Conservation (phyloP, 2,888 invertebrate genomes). For the Iphiclides podalirius region DNA sequence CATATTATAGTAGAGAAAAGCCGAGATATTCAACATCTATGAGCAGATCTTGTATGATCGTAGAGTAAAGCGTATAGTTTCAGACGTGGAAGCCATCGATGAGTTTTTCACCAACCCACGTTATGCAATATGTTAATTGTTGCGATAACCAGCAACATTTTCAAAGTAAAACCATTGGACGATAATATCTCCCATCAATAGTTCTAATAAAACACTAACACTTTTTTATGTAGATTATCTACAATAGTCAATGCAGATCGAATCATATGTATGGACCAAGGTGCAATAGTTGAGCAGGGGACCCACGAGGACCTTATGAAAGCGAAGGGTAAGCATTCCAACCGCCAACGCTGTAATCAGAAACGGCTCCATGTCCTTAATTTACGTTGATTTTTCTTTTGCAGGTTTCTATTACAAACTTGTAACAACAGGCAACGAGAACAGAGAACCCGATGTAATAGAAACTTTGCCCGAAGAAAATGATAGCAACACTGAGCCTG, state of each 20-base stretch:
- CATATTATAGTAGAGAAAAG: no score
- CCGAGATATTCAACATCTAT: no score
- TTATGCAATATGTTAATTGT: no score
- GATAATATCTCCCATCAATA: not conserved
- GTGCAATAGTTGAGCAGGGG: constrained; percentile 86
- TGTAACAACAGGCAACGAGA: constrained; percentile 82
- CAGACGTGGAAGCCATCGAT: no score
- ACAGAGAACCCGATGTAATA: constrained; percentile 57
- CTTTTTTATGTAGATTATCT: constrained; percentile 70
- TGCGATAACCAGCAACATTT: no score
- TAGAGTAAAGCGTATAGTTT: no score
- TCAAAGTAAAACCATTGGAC: not conserved
- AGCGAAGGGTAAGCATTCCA: constrained; percentile 75
- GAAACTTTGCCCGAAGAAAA: constrained; percentile 56
- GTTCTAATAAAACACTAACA: not conserved
- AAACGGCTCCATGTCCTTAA: no score
- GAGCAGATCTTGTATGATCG: no score
- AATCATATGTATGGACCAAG: constrained; percentile 86
- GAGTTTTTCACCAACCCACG: no score
- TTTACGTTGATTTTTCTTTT: not conserved
- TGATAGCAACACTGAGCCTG: constrained; percentile 39
- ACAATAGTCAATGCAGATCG: constrained; percentile 86
- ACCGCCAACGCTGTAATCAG: no score
- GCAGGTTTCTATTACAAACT: constrained; percentile 76
- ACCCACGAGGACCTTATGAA: constrained; percentile 87